A percentile compares a stretch with the other conserved stretches of the same genome.
phyloP scores from a whole-genome alignment of 64 coral and sea anemone genomes.

The Porites australiensis region DNA sequence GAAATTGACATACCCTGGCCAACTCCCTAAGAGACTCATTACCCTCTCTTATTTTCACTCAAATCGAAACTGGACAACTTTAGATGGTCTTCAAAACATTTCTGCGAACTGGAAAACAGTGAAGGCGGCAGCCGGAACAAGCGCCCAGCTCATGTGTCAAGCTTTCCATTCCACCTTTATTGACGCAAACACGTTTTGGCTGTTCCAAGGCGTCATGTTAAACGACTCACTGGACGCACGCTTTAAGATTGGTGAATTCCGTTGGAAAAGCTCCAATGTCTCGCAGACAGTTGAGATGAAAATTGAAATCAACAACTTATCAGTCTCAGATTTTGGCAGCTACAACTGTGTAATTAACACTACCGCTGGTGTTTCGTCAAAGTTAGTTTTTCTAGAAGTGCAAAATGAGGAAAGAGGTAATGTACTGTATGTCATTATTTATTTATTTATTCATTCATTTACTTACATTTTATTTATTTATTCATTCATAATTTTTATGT shows the following conservation, averaged over 20 bases:
- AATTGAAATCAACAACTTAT: constrained; percentile 1
- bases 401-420: neutral
- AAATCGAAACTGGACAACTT: neutral
- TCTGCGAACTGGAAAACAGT: constrained; percentile 9
- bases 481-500: too few relatives aligned
- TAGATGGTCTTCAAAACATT: constrained; percentile 39
- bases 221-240: neutral
- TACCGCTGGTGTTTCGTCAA: neutral
- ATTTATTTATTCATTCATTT: too few relatives aligned
- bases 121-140: neutral
- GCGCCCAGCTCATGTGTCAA: constrained; percentile 6
- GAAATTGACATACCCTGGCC: too few relatives aligned
- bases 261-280: neutral
- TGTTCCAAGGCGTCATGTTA: constrained; percentile 1
- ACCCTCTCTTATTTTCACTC: too few relatives aligned
- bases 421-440: too few relatives aligned
- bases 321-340: constrained; percentile 17
- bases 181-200: neutral
- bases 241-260: neutral
- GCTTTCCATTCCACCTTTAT: neutral
- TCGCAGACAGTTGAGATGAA: neutral
- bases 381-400: neutral
- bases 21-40: too few relatives aligned
- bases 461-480: too few relatives aligned
- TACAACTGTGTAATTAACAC: constrained; percentile 19